Evolutionary conservation across 2,113 vertebrate species (phyloP).

Genomic region (Lophotis ruficrista): DNA sequence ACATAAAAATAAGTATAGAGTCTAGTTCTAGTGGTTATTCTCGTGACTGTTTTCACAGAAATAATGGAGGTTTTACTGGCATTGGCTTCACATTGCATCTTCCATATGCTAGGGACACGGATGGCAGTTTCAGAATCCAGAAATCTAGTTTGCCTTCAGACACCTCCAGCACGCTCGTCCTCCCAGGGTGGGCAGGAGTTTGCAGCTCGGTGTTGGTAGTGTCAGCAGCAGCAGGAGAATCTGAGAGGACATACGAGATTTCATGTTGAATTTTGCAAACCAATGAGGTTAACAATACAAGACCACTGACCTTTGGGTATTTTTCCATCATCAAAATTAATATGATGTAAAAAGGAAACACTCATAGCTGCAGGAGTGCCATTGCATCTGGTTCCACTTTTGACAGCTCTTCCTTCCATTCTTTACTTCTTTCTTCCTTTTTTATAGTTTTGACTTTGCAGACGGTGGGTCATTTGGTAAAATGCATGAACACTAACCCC

Average conservation of each 20-base stretch:
- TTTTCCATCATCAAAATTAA: neutral
- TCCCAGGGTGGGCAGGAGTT: rapidly evolving
- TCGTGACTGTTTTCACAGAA: neutral
- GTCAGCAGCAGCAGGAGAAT: neutral
- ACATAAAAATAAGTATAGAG: neutral
- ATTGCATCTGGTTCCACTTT: neutral
- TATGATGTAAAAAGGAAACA: neutral
- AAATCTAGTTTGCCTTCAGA: neutral
- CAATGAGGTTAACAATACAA: neutral
- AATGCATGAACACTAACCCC: neutral
- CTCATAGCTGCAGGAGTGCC: neutral
- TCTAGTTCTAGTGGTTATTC: neutral
- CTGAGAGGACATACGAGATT: neutral
- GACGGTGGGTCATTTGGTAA: neutral
- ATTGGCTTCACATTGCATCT: neutral
- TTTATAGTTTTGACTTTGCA: neutral
- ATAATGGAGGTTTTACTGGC: neutral
- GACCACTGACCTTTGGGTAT: neutral
- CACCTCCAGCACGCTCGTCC: rapidly evolving
- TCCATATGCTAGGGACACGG: neutral
- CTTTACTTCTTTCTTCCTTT: neutral
- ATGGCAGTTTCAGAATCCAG: neutral
- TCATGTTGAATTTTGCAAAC: neutral
- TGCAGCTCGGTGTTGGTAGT: rapidly evolving
- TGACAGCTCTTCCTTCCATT: neutral